Evolutionary conservation across 1,140 invertebrate species (phyloP).

Genomic region (Drosophila littoralis): DNA sequence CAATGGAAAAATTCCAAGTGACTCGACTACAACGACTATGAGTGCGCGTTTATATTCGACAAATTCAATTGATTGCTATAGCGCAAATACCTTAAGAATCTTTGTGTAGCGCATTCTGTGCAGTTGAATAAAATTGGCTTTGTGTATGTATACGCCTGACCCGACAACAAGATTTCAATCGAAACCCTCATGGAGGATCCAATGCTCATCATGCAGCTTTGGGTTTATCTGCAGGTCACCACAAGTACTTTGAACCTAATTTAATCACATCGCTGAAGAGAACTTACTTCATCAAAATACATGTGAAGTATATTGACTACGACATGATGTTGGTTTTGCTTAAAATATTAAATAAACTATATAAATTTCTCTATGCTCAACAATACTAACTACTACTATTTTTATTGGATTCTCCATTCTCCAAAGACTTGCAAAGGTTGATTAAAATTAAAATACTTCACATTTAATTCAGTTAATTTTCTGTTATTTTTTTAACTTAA

Average conservation of each 20-base stretch:
- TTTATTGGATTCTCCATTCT: too few relatives aligned
- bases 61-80: background rate
- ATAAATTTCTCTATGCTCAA: too few relatives aligned
- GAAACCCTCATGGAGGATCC: conserved; percentile 7
- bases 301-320: too few relatives aligned
- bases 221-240: conserved; percentile 24
- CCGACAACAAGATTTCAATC: conserved; percentile 8
- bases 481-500: too few relatives aligned
- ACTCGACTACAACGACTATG: background rate
- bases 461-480: too few relatives aligned
- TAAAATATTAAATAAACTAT: background rate
- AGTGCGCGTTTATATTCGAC: background rate
- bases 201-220: background rate
- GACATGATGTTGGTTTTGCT: too few relatives aligned
- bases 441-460: too few relatives aligned
- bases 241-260: conserved; percentile 23
- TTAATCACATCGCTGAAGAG: conserved; percentile 10
- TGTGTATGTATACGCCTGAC: conserved; percentile 2
- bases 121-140: conserved; percentile 24
- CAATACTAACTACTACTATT: too few relatives aligned
- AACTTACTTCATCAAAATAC: conserved; percentile 1
- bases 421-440: too few relatives aligned
- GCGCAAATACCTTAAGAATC: background rate
- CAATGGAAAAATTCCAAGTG: conserved; percentile 63
- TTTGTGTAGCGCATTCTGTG: background rate